Conservation (phyloP, 2,888 invertebrate species). For the Saturnia pavonia region DNA sequence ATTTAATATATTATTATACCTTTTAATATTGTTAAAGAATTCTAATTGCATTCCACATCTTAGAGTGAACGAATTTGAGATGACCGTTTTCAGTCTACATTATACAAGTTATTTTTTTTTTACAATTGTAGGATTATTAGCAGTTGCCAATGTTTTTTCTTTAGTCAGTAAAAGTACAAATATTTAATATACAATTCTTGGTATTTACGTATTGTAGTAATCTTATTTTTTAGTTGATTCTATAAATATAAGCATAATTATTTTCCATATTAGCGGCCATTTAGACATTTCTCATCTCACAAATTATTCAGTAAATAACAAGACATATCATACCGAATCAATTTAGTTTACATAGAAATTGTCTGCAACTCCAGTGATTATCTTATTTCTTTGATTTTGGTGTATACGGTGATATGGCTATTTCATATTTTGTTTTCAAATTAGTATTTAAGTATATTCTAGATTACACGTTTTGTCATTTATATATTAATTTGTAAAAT, state of each 20-base stretch:
- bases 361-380: constrained; percentile 62
- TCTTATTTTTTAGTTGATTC: constrained; percentile 78
- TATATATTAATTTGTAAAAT: constrained; percentile 64
- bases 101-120: constrained; percentile 79
- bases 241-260: constrained; percentile 81
- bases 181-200: constrained; percentile 85
- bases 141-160: constrained; percentile 84
- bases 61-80: constrained; percentile 82
- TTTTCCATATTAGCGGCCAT: constrained; percentile 75
- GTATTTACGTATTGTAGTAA: constrained; percentile 82
- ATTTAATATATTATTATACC: constrained; percentile 84
- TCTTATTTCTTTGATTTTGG: constrained; percentile 52
- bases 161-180: constrained; percentile 93
- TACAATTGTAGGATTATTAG: constrained; percentile 81
- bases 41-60: constrained; percentile 83
- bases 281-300: constrained; percentile 66
- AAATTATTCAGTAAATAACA: constrained; percentile 77
- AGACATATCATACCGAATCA: constrained; percentile 79
- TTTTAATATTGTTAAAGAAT: constrained; percentile 83
- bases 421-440: constrained; percentile 65
- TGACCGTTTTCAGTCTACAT: constrained; percentile 81
- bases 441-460: constrained; percentile 76
- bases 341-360: constrained; percentile 61
- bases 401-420: constrained; percentile 70
- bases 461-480: constrained; percentile 69